Conservation (phyloP, 1,140 invertebrate genomes). For the Sipha flava region DNA sequence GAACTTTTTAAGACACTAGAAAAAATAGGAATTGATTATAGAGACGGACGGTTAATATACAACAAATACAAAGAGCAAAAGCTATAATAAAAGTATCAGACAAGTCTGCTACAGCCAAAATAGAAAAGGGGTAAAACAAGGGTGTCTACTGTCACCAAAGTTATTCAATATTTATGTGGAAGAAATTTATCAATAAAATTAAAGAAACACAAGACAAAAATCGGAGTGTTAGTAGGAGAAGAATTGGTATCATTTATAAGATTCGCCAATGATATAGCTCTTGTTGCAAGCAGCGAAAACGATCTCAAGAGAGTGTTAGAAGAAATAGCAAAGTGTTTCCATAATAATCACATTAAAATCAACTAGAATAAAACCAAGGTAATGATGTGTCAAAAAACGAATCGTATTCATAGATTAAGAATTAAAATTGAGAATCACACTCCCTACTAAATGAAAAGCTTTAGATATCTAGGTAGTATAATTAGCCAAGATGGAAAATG, state of each 20-base stretch:
- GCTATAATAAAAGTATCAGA: slow-evolving; percentile 1
- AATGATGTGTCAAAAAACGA: no score
- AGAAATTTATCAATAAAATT: background rate
- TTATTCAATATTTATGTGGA: background rate
- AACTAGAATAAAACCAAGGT: no score
- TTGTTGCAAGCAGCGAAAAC: slow-evolving; percentile 12
- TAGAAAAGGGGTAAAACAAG: background rate
- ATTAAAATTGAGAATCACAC: no score
- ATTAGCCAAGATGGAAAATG: no score
- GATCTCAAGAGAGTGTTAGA: background rate
- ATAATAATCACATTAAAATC: slow-evolving; percentile 3
- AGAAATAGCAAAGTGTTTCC: background rate
- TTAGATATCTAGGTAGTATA: no score
- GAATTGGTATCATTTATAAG: slow-evolving; percentile 11
- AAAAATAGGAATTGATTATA: background rate
- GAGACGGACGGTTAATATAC: background rate
- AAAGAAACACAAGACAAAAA: background rate
- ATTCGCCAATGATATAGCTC: slow-evolving; percentile 19
- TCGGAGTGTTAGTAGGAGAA: slow-evolving; percentile 5
- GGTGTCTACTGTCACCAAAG: background rate
- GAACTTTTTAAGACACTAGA: background rate
- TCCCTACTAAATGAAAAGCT: no score
- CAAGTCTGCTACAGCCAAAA: slow-evolving; percentile 4
- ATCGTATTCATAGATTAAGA: no score
- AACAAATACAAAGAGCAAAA: background rate